A percentile compares a stretch with the other conserved stretches of the same genome.
Evolutionary conservation across 2,797 vertebrate genomes (phyloP).

Genomic region (Leptoclinus maculatus): DNA sequence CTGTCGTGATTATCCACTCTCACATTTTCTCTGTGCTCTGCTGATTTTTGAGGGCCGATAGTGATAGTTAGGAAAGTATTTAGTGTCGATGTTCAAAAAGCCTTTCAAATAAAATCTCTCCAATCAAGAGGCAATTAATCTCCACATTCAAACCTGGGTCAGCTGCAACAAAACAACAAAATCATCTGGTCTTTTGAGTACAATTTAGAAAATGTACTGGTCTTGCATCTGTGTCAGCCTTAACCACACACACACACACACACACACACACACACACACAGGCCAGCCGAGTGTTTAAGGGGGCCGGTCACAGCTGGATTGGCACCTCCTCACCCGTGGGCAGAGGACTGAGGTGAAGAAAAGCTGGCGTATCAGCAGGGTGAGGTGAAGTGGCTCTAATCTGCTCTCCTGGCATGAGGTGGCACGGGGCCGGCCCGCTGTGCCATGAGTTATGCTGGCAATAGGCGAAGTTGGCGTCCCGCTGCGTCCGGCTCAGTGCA

Average conservation of each 20-base stretch:
- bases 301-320: slow-evolving; percentile 58
- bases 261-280: slow-evolving; percentile 14
- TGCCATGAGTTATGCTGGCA: slow-evolving; percentile 70
- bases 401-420: slow-evolving; percentile 70
- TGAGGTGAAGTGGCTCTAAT: slow-evolving; percentile 76
- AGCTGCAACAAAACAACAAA: not conserved
- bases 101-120: not conserved
- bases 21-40: not conserved
- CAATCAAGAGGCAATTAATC: not conserved
- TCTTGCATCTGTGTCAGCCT: not conserved
- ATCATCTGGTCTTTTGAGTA: not conserved
- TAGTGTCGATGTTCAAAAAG: slow-evolving; percentile 15
- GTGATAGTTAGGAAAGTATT: not conserved
- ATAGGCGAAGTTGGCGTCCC: slow-evolving; percentile 49
- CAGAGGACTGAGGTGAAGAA: slow-evolving; percentile 49
- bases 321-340: slow-evolving; percentile 46
- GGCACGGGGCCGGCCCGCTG: slow-evolving; percentile 55
- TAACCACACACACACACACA: slow-evolving; percentile 1
- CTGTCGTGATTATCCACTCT: slow-evolving; percentile 6
- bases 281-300: slow-evolving; percentile 43
- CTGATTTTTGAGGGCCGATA: not conserved
- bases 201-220: not conserved
- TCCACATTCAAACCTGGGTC: not conserved
- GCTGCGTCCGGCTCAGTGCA: slow-evolving; percentile 52
- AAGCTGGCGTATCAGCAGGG: slow-evolving; percentile 59